Percentiles rank a stretch among this genome's conserved stretches.
These are phyloP conservation scores for Aphaenogaster ashmeadi DNA, from an alignment of 1,140 invertebrate species.

Conservation along the genomic window DNA sequence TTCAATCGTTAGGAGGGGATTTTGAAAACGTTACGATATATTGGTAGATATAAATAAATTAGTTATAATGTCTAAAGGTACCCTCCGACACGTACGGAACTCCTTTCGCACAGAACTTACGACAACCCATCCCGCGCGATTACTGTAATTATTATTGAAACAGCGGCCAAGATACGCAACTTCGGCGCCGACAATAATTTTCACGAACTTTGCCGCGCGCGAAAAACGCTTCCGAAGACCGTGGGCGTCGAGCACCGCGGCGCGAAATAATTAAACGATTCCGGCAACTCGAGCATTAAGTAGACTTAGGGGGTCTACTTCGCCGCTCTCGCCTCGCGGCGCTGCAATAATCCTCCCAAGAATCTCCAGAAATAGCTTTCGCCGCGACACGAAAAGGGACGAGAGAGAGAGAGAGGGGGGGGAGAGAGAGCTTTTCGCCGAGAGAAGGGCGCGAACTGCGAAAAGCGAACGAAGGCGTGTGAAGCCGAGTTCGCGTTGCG, in stretches of 20 bases:
- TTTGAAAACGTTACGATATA: background rate
- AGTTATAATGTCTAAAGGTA: background rate
- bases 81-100: background rate
- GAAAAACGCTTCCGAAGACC: constrained; percentile 57
- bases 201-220: constrained; percentile 14
- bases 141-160: background rate
- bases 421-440: background rate
- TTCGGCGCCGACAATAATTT: constrained; percentile 26
- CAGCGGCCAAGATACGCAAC: background rate
- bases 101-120: background rate
- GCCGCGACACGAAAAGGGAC: background rate
- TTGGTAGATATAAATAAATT: background rate
- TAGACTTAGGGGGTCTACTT: constrained; percentile 69
- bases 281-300: constrained; percentile 63
- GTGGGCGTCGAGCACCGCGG: constrained; percentile 45
- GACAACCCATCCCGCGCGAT: background rate
- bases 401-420: constrained; percentile 24
- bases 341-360: constrained; percentile 72
- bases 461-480: constrained; percentile 3
- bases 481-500: background rate
- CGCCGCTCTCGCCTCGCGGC: constrained; percentile 57
- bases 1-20: background rate
- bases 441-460: constrained; percentile 7
- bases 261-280: constrained; percentile 73
- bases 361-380: constrained; percentile 64